A percentile compares a stretch with the other conserved stretches of the same genome.
phyloP scores from a whole-genome alignment of 53 echinoderm and acorn worm genomes.

The Echinometra lucunter region DNA sequence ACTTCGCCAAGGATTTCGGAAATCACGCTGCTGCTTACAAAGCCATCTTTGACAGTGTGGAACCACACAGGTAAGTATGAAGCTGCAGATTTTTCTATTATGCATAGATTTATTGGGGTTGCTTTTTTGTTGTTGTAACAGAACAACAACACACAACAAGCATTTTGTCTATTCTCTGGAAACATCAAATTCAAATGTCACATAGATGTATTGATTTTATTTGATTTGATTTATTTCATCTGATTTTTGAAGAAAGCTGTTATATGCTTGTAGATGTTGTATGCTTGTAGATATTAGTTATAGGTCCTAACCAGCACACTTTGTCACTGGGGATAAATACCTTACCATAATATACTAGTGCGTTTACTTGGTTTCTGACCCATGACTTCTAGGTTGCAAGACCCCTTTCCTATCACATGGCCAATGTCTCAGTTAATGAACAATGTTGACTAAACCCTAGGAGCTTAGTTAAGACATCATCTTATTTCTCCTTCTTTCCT shows the following conservation, averaged over 20 bases:
- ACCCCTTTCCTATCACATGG: not conserved
- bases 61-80: conserved; percentile 84
- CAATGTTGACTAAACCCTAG: not conserved
- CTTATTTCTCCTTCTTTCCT: not conserved
- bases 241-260: no score
- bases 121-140: no score
- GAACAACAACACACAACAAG: no score
- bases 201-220: no score
- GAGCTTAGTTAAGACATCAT: not conserved
- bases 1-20: conserved; percentile 67
- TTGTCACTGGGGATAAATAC: no score
- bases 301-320: no score
- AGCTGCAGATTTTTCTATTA: not conserved
- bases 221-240: no score
- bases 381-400: no score
- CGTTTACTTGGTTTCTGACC: not conserved
- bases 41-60: conserved; percentile 93
- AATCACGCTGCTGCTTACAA: conserved; percentile 87
- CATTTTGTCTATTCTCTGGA: no score
- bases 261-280: not conserved
- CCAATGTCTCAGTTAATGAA: not conserved
- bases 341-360: no score
- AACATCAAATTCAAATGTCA: no score
- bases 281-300: not conserved
- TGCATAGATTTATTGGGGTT: no score